These are phyloP conservation scores for Bombus vancouverensis DNA, from an alignment of 1,140 invertebrate genomes.

Conservation along the genomic window DNA sequence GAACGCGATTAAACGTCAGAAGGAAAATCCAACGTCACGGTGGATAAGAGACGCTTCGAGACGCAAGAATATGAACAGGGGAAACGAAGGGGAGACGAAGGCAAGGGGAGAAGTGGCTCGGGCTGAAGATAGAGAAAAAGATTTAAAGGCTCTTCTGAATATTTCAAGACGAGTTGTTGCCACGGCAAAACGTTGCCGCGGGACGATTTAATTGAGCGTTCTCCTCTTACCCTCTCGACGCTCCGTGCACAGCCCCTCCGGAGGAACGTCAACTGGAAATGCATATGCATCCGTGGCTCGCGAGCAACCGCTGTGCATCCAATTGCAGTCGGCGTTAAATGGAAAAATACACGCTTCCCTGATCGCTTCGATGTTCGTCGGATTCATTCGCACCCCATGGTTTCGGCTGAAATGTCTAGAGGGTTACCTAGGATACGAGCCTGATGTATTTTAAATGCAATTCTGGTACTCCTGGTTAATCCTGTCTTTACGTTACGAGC, in stretches of 20 bases:
- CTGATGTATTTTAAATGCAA: background rate
- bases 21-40: constrained; percentile 29
- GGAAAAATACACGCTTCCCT: constrained; percentile 3
- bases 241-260: background rate
- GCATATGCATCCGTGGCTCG: constrained; percentile 32
- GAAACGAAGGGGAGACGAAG: background rate
- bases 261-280: constrained; percentile 33
- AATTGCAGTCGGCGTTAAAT: constrained; percentile 7
- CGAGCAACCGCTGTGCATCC: background rate
- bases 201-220: constrained; percentile 64
- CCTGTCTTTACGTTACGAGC: background rate
- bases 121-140: constrained; percentile 52
- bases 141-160: constrained; percentile 63
- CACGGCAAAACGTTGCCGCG: constrained; percentile 50
- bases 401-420: background rate
- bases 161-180: constrained; percentile 55
- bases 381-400: background rate
- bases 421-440: background rate
- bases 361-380: background rate
- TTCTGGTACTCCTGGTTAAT: background rate
- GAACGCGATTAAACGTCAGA: constrained; percentile 20
- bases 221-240: constrained; percentile 35
- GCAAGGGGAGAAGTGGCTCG: background rate
- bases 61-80: background rate
- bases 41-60: background rate